Percentiles rank a stretch among this genome's conserved stretches.
phyloP scores from a whole-genome alignment of 2,888 invertebrate species.

The Danaus chrysippus region DNA sequence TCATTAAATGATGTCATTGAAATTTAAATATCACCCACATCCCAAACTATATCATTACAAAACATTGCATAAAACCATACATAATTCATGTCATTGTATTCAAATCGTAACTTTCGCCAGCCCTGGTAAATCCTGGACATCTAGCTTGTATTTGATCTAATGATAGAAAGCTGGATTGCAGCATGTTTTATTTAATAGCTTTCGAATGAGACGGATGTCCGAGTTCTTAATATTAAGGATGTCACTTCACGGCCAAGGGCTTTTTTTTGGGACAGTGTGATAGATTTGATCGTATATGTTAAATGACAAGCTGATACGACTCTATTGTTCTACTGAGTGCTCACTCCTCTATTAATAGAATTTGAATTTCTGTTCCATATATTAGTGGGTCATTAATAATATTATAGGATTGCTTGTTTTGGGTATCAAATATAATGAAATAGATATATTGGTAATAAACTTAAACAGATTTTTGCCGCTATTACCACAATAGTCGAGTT shows the following conservation, averaged over 20 bases:
- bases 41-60: constrained; percentile 50
- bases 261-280: background rate
- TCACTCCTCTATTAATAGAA: no score
- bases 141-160: constrained; percentile 23
- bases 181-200: constrained; percentile 28
- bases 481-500: no score
- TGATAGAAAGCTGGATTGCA: constrained; percentile 23
- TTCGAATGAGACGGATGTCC: constrained; percentile 17
- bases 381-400: no score
- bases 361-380: no score
- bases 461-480: no score
- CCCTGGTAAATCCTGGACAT: constrained; percentile 54
- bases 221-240: constrained; percentile 2
- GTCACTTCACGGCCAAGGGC: background rate
- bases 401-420: no score
- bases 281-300: background rate
- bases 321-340: no score
- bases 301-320: background rate
- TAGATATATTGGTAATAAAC: no score
- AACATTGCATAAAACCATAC: constrained; percentile 66
- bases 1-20: constrained; percentile 13
- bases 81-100: constrained; percentile 76
- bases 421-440: no score
- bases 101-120: constrained; percentile 76
- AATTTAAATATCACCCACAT: constrained; percentile 27